A percentile compares a stretch with the other conserved stretches of the same genome.
Conservation (phyloP, 92 coral and sea anemone species). For the Desmophyllum pertusum region DNA sequence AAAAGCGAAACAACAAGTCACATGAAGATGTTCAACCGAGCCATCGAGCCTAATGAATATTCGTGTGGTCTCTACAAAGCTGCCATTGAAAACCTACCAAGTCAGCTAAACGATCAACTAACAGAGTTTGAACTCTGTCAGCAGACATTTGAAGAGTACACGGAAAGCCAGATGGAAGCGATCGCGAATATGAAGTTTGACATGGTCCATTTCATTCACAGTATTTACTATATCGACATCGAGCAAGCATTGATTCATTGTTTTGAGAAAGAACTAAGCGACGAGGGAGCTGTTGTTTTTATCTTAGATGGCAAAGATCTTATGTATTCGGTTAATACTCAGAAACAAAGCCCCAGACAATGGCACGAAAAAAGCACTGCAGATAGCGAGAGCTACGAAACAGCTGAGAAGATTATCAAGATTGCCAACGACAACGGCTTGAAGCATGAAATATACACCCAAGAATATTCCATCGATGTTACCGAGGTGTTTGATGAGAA, state of each 20-base stretch:
- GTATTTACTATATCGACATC: constrained; percentile 7
- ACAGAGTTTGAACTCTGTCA: constrained; percentile 23
- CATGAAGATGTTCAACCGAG: constrained; percentile 7
- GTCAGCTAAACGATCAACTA: neutral
- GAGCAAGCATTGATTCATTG: constrained; percentile 28
- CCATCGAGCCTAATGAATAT: neutral
- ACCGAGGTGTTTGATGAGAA: constrained; percentile 49
- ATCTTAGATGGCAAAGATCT: neutral
- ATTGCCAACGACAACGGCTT: constrained; percentile 40
- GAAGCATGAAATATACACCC: constrained; percentile 34
- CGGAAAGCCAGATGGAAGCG: no score
- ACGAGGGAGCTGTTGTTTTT: neutral
- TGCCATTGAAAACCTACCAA: neutral
- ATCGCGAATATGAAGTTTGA: constrained; percentile 30
- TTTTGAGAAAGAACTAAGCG: constrained; percentile 2
- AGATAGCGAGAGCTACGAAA: neutral
- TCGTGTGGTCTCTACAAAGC: constrained; percentile 8
- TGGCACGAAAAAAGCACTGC: neutral
- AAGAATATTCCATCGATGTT: constrained; percentile 36
- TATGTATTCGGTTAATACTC: neutral
- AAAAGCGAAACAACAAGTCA: neutral
- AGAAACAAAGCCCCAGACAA: neutral
- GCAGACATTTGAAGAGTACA: constrained; percentile 39
- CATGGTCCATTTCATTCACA: constrained; percentile 32
- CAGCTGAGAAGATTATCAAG: neutral